Conservation (phyloP, 2,888 invertebrate species). For the Fissipunctia ypsillon region DNA sequence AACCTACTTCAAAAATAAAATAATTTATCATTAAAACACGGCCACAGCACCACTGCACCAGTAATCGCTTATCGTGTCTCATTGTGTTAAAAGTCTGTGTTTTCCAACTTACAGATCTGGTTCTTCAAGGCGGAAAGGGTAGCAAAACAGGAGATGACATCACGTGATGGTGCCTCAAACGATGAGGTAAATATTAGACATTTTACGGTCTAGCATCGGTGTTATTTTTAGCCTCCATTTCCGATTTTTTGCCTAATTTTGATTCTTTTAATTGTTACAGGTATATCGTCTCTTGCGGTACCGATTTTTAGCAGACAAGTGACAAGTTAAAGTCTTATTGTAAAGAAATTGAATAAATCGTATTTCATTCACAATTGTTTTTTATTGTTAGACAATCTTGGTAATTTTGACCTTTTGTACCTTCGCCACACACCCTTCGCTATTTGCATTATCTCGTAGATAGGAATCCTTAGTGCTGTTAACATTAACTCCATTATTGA, state of each 20-base stretch:
- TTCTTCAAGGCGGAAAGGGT: not conserved
- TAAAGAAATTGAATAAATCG: conserved; percentile 28
- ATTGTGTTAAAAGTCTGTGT: not conserved
- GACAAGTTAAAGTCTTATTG: conserved; percentile 7
- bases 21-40: too few species aligned
- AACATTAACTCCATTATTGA: conserved; percentile 82
- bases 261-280: conserved; percentile 39
- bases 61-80: not conserved
- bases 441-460: conserved; percentile 69
- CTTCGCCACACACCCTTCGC: conserved; percentile 62
- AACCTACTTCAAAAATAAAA: too few species aligned
- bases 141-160: not conserved
- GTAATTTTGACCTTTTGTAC: conserved; percentile 57
- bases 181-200: conserved; percentile 20
- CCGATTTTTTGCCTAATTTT: not conserved
- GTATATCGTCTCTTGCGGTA: not conserved
- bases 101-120: conserved; percentile 17
- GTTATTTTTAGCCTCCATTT: not conserved
- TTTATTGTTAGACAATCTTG: conserved; percentile 60
- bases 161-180: not conserved
- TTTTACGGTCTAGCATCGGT: not conserved
- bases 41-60: too few species aligned
- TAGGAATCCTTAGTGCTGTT: conserved; percentile 70
- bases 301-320: not conserved
- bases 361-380: conserved; percentile 56